Evolutionary conservation across 1,140 invertebrate genomes (phyloP), one percentile per base, ranked within the genome.

Genomic region (Brachionus angularis): DNA sequence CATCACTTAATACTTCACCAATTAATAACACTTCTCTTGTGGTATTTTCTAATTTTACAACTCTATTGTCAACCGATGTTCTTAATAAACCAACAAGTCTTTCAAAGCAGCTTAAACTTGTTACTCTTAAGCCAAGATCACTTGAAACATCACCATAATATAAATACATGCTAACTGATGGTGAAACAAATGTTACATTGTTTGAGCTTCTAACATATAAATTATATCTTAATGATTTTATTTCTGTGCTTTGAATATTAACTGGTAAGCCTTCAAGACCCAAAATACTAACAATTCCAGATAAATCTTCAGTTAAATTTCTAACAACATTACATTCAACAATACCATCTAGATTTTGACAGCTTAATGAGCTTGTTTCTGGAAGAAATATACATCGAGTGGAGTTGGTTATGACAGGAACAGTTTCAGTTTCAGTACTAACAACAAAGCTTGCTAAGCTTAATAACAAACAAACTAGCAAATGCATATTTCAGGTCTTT

Each of bases 291-390:
- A 67, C 25, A 47, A 18, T 16, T 33, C 44, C 33, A 18, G 42
- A 46, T 7, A 39, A 5, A n/a, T 47, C 34, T 23, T 18, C 42
- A 18, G 27, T 16, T 23, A 67, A 31, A 23, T 67, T 42, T 16
- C 5, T 12, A 18, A 67, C 46, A 67, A 42, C 62, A 29, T 67
- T 42, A 36, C 62, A 67, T 46, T 67, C 62, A 50, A 67, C 62
- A 16, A 42, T 42, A 16, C 39, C 39, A 16, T 10, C 10, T 16
- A 16, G 39, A 16, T 16, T 16, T 10, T 16, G 39, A 16, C 39
- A 42, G 39, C 39, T 42, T 10, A 42, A 16, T 16, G 16, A 16
- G 10, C 39, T 10, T 16, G 10, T 42, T 16, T 42, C 39, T 10
- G 39, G 16, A 16, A 10, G 10, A 16, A 42, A 42, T 16, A 42